Conservation (phyloP, 2,113 vertebrate genomes). For the Zapornia atra region DNA sequence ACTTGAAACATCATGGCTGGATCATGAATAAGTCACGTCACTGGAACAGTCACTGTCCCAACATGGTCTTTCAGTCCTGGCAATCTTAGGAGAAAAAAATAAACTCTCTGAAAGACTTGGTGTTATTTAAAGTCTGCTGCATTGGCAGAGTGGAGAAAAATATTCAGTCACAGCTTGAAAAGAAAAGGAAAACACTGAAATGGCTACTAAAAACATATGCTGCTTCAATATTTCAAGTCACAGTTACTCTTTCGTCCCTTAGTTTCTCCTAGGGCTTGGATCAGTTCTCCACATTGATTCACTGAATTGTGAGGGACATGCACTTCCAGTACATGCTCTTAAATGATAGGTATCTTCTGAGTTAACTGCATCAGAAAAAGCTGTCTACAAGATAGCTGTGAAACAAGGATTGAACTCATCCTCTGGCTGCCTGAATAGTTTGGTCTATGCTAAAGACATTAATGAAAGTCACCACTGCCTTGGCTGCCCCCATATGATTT, state of each 20-base stretch:
- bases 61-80: not conserved
- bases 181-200: not conserved
- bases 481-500: not conserved
- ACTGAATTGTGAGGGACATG: not conserved
- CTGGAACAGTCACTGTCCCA: not conserved
- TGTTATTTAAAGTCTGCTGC: not conserved
- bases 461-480: not conserved
- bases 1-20: not conserved
- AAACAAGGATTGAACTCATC: not conserved
- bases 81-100: not conserved
- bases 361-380: not conserved
- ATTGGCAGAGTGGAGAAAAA: not conserved
- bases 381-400: rapidly evolving
- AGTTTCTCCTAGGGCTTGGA: not conserved
- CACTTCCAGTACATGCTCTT: not conserved
- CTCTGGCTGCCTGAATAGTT: not conserved
- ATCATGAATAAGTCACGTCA: not conserved
- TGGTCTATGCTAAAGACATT: not conserved
- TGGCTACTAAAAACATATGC: not conserved
- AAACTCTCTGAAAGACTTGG: not conserved
- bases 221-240: not conserved
- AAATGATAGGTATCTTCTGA: not conserved
- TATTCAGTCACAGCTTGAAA: not conserved
- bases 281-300: not conserved
- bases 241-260: not conserved